phyloP scores from a whole-genome alignment of 2,797 vertebrate species.

The Leptoclinus maculatus region DNA sequence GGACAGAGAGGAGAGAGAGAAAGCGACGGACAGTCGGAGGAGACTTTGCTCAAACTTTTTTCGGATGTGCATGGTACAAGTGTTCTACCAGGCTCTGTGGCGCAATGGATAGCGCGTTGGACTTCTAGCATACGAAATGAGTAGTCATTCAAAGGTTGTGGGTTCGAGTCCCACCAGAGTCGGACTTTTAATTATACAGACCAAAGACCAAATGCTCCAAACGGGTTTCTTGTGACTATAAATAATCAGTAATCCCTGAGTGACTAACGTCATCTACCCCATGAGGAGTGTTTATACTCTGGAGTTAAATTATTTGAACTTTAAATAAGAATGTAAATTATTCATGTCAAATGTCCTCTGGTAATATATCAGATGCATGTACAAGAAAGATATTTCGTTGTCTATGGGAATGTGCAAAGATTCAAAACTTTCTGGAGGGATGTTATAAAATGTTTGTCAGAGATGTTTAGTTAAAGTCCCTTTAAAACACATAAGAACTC shows the following conservation, averaged over 20 bases:
- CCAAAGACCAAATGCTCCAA: no score
- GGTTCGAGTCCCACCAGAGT: slow-evolving; percentile 78
- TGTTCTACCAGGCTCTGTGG: no score
- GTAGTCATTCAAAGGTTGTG: slow-evolving; percentile 77
- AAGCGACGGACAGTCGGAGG: not conserved
- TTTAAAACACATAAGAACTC: not conserved
- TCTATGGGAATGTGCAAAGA: not conserved
- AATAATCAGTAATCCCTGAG: not conserved
- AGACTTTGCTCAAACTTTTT: not conserved
- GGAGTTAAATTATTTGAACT: not conserved
- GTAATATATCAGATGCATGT: not conserved
- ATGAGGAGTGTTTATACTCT: not conserved
- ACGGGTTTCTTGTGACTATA: not conserved
- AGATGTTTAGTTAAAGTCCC: not conserved
- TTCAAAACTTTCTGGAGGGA: not conserved
- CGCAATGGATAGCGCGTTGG: no score
- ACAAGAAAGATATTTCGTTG: not conserved
- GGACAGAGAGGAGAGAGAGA: not conserved
- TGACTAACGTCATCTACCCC: no score
- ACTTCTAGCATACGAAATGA: not conserved
- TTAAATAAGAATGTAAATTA: not conserved
- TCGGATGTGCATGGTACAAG: rapidly evolving
- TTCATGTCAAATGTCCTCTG: not conserved
- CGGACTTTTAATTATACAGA: not conserved
- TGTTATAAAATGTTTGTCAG: not conserved